Conservation (phyloP, 1,140 invertebrate species). For the Anoplophora glabripennis region DNA sequence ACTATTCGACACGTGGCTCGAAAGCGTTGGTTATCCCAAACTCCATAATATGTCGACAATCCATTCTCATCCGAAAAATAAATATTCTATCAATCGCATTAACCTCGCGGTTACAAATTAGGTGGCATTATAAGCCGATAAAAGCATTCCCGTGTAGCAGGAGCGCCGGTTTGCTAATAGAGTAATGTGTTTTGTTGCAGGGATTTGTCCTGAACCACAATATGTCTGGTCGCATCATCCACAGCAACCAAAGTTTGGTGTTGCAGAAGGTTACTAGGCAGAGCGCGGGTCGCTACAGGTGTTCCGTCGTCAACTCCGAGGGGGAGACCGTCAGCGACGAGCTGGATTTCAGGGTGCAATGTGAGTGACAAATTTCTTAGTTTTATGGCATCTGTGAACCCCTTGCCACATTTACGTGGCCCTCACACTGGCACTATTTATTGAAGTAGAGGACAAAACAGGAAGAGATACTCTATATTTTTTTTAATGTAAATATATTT, state of each 20-base stretch:
- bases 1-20: no score
- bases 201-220: conserved; percentile 74
- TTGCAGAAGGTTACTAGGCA: conserved; percentile 78
- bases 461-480: no score
- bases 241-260: conserved; percentile 80
- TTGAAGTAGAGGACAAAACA: no score
- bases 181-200: conserved; percentile 51
- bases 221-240: conserved; percentile 72
- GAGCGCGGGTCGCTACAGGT: conserved; percentile 78
- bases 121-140: neutral
- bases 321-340: conserved; percentile 78
- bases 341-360: conserved; percentile 76
- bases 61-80: no score
- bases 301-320: conserved; percentile 74
- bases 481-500: no score
- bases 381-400: no score
- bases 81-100: no score
- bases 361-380: conserved; percentile 57
- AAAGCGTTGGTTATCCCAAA: no score
- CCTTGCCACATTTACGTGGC: no score
- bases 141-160: conserved; percentile 20
- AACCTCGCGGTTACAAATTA: no score
- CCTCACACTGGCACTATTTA: no score
- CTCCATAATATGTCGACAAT: no score
- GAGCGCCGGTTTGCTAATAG: neutral